Evolutionary conservation across 2,888 invertebrate genomes (phyloP), one percentile per base, ranked within the genome.

Genomic region (Mythimna albipuncta): DNA sequence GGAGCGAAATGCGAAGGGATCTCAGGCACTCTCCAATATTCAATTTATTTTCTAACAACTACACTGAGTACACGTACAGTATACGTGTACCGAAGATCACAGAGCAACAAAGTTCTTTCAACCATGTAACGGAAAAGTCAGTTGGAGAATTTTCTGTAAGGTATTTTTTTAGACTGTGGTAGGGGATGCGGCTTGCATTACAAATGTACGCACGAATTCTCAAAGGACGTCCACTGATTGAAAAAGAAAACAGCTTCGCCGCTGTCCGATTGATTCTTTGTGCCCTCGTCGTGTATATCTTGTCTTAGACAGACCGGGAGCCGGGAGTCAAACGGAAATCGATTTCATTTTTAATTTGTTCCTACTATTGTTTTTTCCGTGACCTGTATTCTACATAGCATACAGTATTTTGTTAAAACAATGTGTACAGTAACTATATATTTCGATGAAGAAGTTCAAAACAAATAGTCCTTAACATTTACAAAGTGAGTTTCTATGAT

Each of bases 181-280:
- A 19, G 64, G 83, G 77, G 83, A 83, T 81, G 83, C 80, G 79
- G 83, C 85, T 87, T 86, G 86, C 79, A 85, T 87, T 89, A 87
- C 89, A 89, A 89, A 86, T 92, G 89, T 90, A 88, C 81, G 84
- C 85, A 84, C 77, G 86, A 84, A 89, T 85, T 89, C 94, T 88
- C 93, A 71, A 87, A 93, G 93, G 95, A 93, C 89, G 90, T 88
- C 87, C 90, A 90, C 91, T 95, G 95, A 95, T 95, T 95, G 95
- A 94, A 95, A 95, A 94, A 94, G 94, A 94, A 95, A 95, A 95
- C 94, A 95, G 93, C 91, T 93, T 93, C 91, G 88, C 91, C 93
- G 89, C 89, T 91, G 93, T 93, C 92, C 93, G 93, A 94, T 95
- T 94, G 95, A 95, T 94, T 95, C 93, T 92, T 91, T 92, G 93